Conservation (phyloP, 2,113 vertebrate species). For the Pelvicachromis taeniatus region DNA sequence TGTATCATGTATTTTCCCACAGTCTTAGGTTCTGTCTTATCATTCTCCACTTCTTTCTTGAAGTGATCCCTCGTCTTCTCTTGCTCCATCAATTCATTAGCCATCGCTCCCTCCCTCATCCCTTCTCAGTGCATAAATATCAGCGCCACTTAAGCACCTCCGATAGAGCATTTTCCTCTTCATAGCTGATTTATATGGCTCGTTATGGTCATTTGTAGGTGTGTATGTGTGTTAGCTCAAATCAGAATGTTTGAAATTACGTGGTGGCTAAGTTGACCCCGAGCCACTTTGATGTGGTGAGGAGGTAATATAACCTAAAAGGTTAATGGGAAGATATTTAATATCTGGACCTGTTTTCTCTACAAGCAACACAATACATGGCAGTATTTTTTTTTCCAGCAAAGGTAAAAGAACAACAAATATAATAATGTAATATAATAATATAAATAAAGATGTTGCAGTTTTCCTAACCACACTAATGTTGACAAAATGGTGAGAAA, state of each 20-base stretch:
- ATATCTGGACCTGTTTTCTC: neutral
- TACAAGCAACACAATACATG: neutral
- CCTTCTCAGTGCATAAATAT: neutral
- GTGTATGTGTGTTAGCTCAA: neutral
- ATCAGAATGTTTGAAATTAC: neutral
- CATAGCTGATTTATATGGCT: neutral
- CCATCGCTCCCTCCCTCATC: neutral
- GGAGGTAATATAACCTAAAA: neutral
- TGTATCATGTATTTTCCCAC: too few species aligned
- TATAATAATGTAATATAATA: too few species aligned
- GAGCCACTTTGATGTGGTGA: neutral
- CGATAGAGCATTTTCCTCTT: neutral
- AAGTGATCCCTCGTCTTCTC: neutral
- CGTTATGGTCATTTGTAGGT: neutral
- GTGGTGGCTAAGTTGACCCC: neutral
- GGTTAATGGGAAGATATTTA: neutral
- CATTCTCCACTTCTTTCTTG: neutral
- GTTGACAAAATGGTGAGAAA: too few species aligned
- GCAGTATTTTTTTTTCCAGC: neutral
- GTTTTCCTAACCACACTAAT: too few species aligned
- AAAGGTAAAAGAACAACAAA: neutral
- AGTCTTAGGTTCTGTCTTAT: neutral
- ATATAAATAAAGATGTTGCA: neutral
- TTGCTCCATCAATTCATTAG: neutral
- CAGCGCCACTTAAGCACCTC: neutral